These are phyloP conservation scores for Pseudolaguvia tuberculata DNA, from an alignment of 2,113 vertebrate genomes.

Conservation along the genomic window DNA sequence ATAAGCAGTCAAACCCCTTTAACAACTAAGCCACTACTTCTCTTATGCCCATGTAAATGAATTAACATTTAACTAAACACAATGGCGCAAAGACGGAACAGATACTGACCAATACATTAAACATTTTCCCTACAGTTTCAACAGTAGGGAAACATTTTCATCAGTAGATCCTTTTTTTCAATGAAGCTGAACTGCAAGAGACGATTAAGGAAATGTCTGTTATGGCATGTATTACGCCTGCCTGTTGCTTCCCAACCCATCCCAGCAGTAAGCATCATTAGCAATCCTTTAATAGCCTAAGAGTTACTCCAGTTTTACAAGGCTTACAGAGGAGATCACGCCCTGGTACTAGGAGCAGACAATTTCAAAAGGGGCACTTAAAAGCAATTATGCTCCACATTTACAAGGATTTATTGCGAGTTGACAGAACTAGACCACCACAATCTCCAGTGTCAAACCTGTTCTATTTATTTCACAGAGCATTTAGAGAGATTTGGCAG, in stretches of 20 bases:
- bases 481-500: neutral
- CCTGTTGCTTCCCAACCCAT: neutral
- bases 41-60: neutral
- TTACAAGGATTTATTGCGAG: constrained; percentile 48
- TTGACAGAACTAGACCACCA: constrained; percentile 26
- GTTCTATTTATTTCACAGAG: constrained; percentile 4
- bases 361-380: constrained; percentile 45
- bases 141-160: too few species aligned
- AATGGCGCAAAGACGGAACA: rapidly evolving
- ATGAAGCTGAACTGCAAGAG: constrained; percentile 13
- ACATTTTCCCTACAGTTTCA: neutral
- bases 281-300: constrained; percentile 27
- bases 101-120: neutral
- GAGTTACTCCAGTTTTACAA: constrained; percentile 19
- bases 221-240: constrained; percentile 16
- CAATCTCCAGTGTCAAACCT: neutral
- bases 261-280: constrained; percentile 32
- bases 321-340: constrained; percentile 35
- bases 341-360: constrained; percentile 14
- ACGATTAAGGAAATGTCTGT: constrained; percentile 15
- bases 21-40: too few species aligned
- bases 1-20: too few species aligned
- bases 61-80: neutral
- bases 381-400: constrained; percentile 45
- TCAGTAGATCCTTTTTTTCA: neutral